Conservation (phyloP, 2,797 vertebrate species). For the Xyrichtys novacula region DNA sequence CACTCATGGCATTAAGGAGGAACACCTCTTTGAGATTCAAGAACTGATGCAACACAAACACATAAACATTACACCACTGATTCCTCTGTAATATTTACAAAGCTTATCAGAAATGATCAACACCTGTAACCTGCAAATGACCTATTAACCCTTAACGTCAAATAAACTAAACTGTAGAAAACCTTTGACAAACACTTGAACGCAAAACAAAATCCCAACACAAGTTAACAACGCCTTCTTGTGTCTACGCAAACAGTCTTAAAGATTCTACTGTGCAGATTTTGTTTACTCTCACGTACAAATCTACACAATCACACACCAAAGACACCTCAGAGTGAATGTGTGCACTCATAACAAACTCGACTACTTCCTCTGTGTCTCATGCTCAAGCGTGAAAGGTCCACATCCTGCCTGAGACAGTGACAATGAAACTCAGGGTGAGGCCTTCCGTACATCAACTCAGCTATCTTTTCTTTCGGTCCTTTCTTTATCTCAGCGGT, state of each 20-base stretch:
- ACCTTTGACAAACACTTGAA: no score
- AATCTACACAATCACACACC: slow-evolving; percentile 12
- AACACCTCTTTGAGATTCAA: slow-evolving; percentile 18
- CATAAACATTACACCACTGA: not conserved
- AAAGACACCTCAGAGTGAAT: slow-evolving; percentile 32
- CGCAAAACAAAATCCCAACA: not conserved
- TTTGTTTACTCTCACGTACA: not conserved
- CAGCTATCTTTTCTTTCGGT: slow-evolving; percentile 25
- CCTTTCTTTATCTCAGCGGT: slow-evolving; percentile 23
- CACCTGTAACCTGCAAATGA: not conserved
- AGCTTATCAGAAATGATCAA: not conserved
- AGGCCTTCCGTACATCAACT: slow-evolving; percentile 34
- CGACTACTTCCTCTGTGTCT: slow-evolving; percentile 69
- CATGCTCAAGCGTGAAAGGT: slow-evolving; percentile 69
- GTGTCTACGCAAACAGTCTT: not conserved
- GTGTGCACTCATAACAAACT: slow-evolving; percentile 49
- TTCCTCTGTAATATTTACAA: not conserved
- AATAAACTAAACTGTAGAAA: no score
- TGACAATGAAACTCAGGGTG: slow-evolving; percentile 65
- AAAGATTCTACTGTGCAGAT: not conserved
- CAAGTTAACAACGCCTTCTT: not conserved
- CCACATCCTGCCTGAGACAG: slow-evolving; percentile 63
- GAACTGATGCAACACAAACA: slow-evolving; percentile 33
- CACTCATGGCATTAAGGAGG: slow-evolving; percentile 56
- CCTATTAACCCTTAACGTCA: not conserved